Evolutionary conservation across 2,797 vertebrate genomes (phyloP), one percentile per base, ranked within the genome.

Genomic region (Eospalax fontanierii): DNA sequence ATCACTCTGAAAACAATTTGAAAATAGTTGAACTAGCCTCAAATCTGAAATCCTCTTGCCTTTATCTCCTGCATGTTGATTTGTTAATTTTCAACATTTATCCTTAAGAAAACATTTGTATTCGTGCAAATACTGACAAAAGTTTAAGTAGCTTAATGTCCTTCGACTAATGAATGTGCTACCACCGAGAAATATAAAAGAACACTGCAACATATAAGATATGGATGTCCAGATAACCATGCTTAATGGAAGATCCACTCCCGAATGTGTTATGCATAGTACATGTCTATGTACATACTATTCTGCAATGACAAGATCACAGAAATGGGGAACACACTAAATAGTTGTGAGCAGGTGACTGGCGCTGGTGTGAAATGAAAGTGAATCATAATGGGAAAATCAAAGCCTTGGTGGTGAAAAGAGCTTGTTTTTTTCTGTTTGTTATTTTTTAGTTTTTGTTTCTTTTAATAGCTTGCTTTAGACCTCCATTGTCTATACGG

Each of bases 371-470:
- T 81, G 24, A 66, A 46, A 15, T 22, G n/a, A 61, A 6, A 71
- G 0, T 30, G 21, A 0, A 2, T 5, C 1, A 7, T 22, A 61
- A 91, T 43, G 1, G 7, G 2, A 28, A 35, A 2, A 22, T 19
- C 19, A 21, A 5, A 28, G 33, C 22, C 1, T 50, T 61, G 1
- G 10, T 16, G 26, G 26, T 5, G 0, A 6, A 40, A 54, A 9
- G 10, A 22, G 26, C 33, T 54, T 54, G 4, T 9, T n/a, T 57
- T 28, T 24, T 50, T 68, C 28, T 26, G 1, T n/a, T 35, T 9
- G n/a, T 5, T 46, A 7, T 71, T 50, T 83, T 30, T 19, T n/a
- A 35, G 6, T 1, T 70, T 38, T 81, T 35, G 57, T 15, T 50
- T 10, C 5, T 46, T 5, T 11, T 46, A 5, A 46, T 46, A 46